These are phyloP conservation scores for Vannuccia rotundouncinata DNA, from an alignment of 2,888 invertebrate genomes.

Conservation along the genomic window DNA sequence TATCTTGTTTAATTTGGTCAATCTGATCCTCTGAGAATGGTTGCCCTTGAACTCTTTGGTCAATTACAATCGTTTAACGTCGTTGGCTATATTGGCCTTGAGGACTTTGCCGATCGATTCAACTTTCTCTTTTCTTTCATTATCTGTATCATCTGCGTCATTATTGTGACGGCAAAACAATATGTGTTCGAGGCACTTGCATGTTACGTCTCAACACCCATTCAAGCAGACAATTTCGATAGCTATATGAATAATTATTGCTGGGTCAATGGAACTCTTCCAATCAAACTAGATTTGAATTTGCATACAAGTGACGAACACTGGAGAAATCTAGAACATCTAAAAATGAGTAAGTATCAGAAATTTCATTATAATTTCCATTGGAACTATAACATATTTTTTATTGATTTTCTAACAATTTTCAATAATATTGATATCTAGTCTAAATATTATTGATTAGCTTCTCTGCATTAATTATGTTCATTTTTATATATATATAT, in stretches of 20 bases:
- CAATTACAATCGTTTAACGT: neutral
- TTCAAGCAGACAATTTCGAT: neutral
- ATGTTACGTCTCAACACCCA: neutral
- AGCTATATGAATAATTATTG: constrained; percentile 28
- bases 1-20: too few species aligned
- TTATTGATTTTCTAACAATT: too few species aligned
- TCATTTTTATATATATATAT: too few species aligned
- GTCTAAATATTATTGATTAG: too few species aligned
- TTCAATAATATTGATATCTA: too few species aligned
- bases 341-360: constrained; percentile 25
- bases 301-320: neutral
- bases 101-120: constrained; percentile 25
- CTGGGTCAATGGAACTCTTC: constrained; percentile 30
- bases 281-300: neutral
- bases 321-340: constrained; percentile 11
- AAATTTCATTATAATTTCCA: neutral
- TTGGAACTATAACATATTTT: neutral
- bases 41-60: neutral
- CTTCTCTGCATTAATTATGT: too few species aligned
- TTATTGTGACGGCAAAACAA: constrained; percentile 25
- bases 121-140: constrained; percentile 6
- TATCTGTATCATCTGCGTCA: constrained; percentile 3
- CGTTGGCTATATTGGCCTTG: constrained; percentile 21
- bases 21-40: too few species aligned
- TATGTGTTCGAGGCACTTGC: constrained; percentile 16